These are phyloP conservation scores for Dasyornis broadbenti DNA, from an alignment of 2,113 vertebrate genomes.

Conservation along the genomic window DNA sequence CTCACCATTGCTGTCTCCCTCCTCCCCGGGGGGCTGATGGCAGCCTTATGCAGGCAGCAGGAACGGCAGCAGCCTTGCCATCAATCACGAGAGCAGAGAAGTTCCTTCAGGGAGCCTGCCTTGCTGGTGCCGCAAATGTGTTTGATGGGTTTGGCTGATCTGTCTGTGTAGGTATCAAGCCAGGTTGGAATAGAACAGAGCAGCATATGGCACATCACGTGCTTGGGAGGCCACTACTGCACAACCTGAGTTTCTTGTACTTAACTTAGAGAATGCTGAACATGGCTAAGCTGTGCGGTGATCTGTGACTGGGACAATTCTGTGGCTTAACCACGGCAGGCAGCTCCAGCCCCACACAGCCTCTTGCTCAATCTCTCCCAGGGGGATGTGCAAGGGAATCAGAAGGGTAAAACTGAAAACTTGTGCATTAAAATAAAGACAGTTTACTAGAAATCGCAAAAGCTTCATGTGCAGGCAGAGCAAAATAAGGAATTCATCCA, in stretches of 20 bases:
- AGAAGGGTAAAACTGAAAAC: background rate
- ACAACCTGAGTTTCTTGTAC: background rate
- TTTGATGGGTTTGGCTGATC: background rate
- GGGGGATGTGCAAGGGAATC: background rate
- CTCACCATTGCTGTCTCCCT: background rate
- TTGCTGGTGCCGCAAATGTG: accelerated
- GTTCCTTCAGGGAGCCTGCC: background rate
- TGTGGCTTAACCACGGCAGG: background rate
- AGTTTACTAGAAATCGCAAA: background rate
- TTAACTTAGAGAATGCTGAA: background rate
- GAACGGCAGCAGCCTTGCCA: background rate
- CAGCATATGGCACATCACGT: background rate
- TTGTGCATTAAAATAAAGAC: background rate
- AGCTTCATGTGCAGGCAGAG: background rate
- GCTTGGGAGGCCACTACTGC: background rate
- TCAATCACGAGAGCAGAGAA: background rate
- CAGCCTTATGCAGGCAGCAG: background rate
- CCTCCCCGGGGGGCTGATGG: background rate
- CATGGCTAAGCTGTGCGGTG: background rate
- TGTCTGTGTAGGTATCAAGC: background rate
- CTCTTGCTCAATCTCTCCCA: background rate
- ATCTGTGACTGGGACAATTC: background rate
- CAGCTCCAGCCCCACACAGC: background rate
- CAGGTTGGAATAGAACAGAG: background rate
- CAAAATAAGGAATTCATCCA: background rate